phyloP scores from a whole-genome alignment of 2,888 invertebrate genomes.

The Oligia strigilis region DNA sequence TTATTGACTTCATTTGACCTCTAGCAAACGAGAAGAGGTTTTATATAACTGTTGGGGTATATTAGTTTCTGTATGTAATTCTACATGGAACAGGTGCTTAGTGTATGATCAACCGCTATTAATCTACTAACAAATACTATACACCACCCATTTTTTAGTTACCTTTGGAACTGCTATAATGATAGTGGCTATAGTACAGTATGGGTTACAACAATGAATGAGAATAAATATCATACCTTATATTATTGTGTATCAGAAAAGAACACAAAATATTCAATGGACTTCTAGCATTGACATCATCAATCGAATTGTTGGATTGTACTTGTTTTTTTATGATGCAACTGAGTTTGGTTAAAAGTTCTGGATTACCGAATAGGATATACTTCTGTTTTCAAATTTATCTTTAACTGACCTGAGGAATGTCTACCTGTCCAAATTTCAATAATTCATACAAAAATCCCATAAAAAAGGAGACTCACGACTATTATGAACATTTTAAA shows the following conservation, averaged over 20 bases:
- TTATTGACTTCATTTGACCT: conserved; percentile 40
- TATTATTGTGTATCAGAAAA: not conserved
- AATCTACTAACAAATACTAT: not conserved
- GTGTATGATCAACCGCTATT: not conserved
- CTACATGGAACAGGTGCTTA: not conserved
- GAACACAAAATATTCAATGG: not conserved
- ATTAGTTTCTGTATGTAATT: not conserved
- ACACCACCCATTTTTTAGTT: not conserved
- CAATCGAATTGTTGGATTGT: too few relatives aligned
- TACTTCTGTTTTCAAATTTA: not conserved
- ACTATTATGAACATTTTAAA: too few relatives aligned
- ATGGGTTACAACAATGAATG: not conserved
- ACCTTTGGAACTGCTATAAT: not conserved
- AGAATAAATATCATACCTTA: conserved; percentile 2
- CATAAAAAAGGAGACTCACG: too few relatives aligned
- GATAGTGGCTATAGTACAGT: not conserved
- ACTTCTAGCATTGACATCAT: not conserved
- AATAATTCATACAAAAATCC: too few relatives aligned
- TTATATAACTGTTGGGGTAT: not conserved
- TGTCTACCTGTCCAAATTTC: too few relatives aligned
- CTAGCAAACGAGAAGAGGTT: conserved; percentile 1
- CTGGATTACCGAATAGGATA: not conserved
- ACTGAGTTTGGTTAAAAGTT: not conserved
- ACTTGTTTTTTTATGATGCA: not conserved
- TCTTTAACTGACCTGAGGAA: too few relatives aligned